Conservation (phyloP, 1,140 invertebrate genomes). For the Anagrus nilaparvatae region DNA sequence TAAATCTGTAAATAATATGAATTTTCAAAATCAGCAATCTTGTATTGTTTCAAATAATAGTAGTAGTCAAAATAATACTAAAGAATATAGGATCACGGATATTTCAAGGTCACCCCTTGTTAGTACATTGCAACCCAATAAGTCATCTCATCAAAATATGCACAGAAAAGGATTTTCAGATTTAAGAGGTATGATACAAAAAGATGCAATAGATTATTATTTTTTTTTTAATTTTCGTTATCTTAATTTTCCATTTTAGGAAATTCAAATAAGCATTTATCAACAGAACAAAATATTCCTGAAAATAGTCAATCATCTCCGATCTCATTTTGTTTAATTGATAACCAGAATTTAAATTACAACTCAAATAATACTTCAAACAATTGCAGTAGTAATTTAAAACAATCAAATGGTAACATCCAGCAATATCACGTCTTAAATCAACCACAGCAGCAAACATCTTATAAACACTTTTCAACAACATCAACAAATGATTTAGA, state of each 20-base stretch:
- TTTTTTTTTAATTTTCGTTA: too few species aligned
- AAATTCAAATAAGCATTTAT: slow-evolving; percentile 45
- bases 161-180: too few species aligned
- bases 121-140: too few species aligned
- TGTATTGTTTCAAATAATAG: slow-evolving; percentile 64
- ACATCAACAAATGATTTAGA: slow-evolving; percentile 49
- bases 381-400: too few species aligned
- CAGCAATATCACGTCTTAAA: slow-evolving; percentile 32
- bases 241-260: too few species aligned
- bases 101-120: too few species aligned
- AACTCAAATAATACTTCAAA: too few species aligned
- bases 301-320: slow-evolving; percentile 58
- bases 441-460: slow-evolving; percentile 31
- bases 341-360: slow-evolving; percentile 48
- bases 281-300: slow-evolving; percentile 41
- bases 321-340: slow-evolving; percentile 66
- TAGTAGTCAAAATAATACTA: too few species aligned
- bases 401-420: slow-evolving; percentile 33
- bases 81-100: too few species aligned
- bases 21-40: slow-evolving; percentile 47
- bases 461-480: slow-evolving; percentile 51
- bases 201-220: too few species aligned
- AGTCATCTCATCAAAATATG: too few species aligned
- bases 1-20: slow-evolving; percentile 29
- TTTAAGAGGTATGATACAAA: too few species aligned